Evolutionary conservation across 2,113 vertebrate genomes (phyloP), one percentile per base, ranked within the genome.

Genomic region (Sclerurus mexicanus): DNA sequence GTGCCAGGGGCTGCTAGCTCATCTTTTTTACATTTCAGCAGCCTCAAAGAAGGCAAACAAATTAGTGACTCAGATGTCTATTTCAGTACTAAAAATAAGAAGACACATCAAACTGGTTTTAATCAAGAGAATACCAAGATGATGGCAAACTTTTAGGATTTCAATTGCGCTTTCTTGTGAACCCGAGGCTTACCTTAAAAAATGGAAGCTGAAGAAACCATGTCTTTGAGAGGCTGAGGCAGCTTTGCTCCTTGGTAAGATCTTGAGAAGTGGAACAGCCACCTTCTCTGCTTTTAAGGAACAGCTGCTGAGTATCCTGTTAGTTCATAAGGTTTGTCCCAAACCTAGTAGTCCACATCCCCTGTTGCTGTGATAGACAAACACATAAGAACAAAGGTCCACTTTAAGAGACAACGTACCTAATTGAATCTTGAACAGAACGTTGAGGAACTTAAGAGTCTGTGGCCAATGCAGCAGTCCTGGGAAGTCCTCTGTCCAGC

Each of bases 41-140:
- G 60, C 86, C 93, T 94, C 58, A 13, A 81, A 90, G 90, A 92
- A 73, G 80, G 76, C 88, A 95, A 90, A 84, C 35, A 84, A 92
- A 86, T 93, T 84, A 96, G 82, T 93, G 82, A 93, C 60, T 92
- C 93, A 87, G 64, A 92, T 49, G 60, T 60, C 79, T 84, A 68
- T 64, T 90, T 90, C 76, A 81, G 55, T 63, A 49, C 42, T 79
- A 73, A 74, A 85, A 91, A 87, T 35, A 31, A 23, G 76, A 75
- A 66, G 67, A 64, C 19, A 74, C 77, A 37, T 77, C 62, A 55
- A 76, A 83, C 4, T 74, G 30, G 3, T 94, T 88, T 72, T 46
- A 90, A 52, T 78, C 60, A 86, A 42, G 77, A 87, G 22, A 92
- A n/a, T 49, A 86, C 37, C 63, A 86, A 86, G 58, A 84, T 56